These are phyloP conservation scores for Plecotus auritus DNA, from an alignment of 2,113 vertebrate species.

Conservation along the genomic window DNA sequence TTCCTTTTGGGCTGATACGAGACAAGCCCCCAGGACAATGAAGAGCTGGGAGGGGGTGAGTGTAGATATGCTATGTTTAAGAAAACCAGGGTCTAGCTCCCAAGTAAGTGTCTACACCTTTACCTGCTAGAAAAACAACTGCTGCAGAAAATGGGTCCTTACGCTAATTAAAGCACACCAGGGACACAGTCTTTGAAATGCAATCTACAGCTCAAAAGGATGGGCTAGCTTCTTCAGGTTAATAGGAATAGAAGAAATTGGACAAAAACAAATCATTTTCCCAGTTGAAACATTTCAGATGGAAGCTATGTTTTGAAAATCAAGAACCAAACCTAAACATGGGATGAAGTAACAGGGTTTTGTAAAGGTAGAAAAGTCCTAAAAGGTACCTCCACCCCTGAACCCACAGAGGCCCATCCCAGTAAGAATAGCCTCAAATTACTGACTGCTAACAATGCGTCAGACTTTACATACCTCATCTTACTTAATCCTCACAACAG, in stretches of 20 bases:
- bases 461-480: background rate
- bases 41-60: background rate
- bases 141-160: slow-evolving; percentile 17
- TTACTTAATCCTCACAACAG: background rate
- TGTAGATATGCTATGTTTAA: background rate
- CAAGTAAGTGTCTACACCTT: background rate
- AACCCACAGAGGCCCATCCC: background rate
- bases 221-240: background rate
- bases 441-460: background rate
- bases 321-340: background rate
- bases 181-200: slow-evolving; percentile 36
- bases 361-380: slow-evolving; percentile 11
- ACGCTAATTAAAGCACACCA: slow-evolving; percentile 49
- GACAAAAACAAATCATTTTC: slow-evolving; percentile 1
- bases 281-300: slow-evolving; percentile 41
- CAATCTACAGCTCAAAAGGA: slow-evolving; percentile 39
- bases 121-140: background rate
- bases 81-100: background rate
- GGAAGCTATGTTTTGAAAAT: slow-evolving; percentile 19
- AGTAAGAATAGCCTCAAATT: background rate
- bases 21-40: background rate
- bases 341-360: background rate
- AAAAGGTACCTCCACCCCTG: background rate
- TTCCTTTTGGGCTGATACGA: background rate
- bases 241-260: slow-evolving; percentile 44